phyloP scores from a whole-genome alignment of 2,888 invertebrate genomes.

The Labia minor region DNA sequence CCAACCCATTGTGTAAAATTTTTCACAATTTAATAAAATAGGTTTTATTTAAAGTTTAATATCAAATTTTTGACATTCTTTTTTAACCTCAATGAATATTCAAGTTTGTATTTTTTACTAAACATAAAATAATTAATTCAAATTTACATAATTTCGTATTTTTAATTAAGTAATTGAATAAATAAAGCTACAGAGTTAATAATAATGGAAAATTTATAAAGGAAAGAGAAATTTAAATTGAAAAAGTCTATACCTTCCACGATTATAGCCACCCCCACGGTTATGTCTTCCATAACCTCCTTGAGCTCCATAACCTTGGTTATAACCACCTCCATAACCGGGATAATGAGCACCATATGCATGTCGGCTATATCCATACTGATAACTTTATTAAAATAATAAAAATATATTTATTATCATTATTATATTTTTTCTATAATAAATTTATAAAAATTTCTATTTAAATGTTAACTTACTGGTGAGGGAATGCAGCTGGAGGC shows the following conservation, averaged over 20 bases:
- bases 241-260: slow-evolving; percentile 35
- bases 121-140: too few relatives aligned
- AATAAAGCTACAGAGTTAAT: slow-evolving; percentile 8
- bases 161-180: too few relatives aligned
- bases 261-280: slow-evolving; percentile 40
- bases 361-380: slow-evolving; percentile 33
- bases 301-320: slow-evolving; percentile 29
- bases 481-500: slow-evolving; percentile 37
- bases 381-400: slow-evolving; percentile 21
- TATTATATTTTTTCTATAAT: too few relatives aligned
- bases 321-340: slow-evolving; percentile 41
- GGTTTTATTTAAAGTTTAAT: too few relatives aligned
- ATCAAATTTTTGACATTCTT: too few relatives aligned
- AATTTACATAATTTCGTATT: too few relatives aligned
- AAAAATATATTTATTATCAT: background rate
- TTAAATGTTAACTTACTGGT: slow-evolving; percentile 33
- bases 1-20: too few relatives aligned
- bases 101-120: too few relatives aligned
- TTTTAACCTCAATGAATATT: too few relatives aligned
- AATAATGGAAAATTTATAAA: slow-evolving; percentile 20
- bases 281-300: slow-evolving; percentile 33
- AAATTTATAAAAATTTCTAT: too few relatives aligned
- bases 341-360: slow-evolving; percentile 28
- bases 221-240: slow-evolving; percentile 21
- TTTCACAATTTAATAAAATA: too few relatives aligned